Base-by-base conservation (phyloP, 2,113 vertebrate species). In the Periophthalmus modestus region DNA sequence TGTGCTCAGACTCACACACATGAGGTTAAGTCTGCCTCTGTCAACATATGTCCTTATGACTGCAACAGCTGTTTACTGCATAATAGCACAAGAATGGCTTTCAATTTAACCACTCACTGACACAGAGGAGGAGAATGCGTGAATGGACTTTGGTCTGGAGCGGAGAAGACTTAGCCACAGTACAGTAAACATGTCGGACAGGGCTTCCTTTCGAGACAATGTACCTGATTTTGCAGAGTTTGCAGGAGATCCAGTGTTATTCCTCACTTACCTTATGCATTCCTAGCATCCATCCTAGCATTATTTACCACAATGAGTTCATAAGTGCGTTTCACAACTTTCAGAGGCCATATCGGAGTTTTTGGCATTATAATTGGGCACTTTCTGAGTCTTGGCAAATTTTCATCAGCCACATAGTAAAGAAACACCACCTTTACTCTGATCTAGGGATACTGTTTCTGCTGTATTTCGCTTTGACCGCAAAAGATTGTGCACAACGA, bases 1-100 rank as follows among this genome's bases (percentile, higher is more conserved):
- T 86, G 82, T 88, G 90, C 93, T 93, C 84, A 89, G 85, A n/a
- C 93, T 93, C 84, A 81, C 84, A 59, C 11, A 59, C 86, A 87
- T 90, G 88, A 92, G 88, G 83, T 90, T 91, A 87, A 93, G 90
- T 90, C 90, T 89, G 88, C 87, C 88, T 79, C 79, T 87, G 88
- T 91, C 86, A 91, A 89, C 82, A 80, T 84, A 83, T 85, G 89
- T 85, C 90, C 86, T 76, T 80, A 85, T 84, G 82, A 82, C 70
- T 75, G 66, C 66, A 66, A 75, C 61, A 71, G 83, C 73, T 55
- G 67, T 84, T 50, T 6, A 61, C 21, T 50, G 84, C 66, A 63
- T 19, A 9, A 39, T 48, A 55, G 36, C 52, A 68, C 61, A 2
- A 7, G 2, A 43, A 54, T 39, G 66, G 7, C 80, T 36, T 12